Conservation (phyloP, 2,113 vertebrate species). For the Crotalus tigris region DNA sequence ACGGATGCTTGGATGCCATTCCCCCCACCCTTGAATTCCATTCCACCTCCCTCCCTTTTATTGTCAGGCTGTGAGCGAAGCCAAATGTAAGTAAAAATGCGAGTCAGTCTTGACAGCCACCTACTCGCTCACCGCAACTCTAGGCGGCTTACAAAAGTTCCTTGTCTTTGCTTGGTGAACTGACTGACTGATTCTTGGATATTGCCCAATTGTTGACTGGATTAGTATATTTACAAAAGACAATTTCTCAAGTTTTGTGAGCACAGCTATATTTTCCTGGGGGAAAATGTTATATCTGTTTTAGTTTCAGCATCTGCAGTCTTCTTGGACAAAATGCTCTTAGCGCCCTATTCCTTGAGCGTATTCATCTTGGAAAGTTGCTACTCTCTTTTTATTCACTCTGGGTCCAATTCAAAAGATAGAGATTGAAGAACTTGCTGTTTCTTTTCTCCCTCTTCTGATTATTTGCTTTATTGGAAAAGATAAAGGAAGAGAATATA, state of each 20-base stretch:
- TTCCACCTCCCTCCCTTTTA: no score
- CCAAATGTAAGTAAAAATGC: no score
- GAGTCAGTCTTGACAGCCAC: no score
- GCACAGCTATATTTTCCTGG: background rate
- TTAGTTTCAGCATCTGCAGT: background rate
- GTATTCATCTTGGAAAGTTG: background rate
- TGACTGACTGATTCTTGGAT: background rate
- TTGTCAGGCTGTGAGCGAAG: no score
- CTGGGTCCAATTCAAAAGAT: background rate
- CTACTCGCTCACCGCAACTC: no score
- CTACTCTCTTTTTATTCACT: background rate
- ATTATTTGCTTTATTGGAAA: background rate
- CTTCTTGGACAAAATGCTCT: background rate
- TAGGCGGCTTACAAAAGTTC: background rate
- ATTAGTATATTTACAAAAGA: background rate
- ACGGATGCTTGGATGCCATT: no score
- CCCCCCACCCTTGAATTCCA: no score
- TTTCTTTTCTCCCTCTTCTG: background rate
- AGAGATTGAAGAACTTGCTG: background rate
- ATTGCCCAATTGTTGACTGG: background rate
- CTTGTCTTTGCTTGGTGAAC: background rate
- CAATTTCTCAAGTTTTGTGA: background rate
- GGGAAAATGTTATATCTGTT: background rate
- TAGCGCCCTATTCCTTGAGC: background rate
- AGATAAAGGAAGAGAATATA: background rate